Evolutionary conservation across 1,140 invertebrate genomes (phyloP).

Genomic region (Neomicropteryx cornuta): DNA sequence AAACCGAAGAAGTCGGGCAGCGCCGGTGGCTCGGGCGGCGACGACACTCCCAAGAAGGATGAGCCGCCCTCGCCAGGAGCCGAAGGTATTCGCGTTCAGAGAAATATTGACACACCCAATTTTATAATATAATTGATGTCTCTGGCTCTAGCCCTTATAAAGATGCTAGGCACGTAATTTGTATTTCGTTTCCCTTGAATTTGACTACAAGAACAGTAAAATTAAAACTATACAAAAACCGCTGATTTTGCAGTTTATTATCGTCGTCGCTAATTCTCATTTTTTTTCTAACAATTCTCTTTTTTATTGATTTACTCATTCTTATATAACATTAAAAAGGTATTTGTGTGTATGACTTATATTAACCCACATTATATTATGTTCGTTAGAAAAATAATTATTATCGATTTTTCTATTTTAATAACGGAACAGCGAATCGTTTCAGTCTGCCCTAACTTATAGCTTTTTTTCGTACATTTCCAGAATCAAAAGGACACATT

Average conservation of each 20-base stretch:
- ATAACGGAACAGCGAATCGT: too few species aligned
- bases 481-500: background rate
- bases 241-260: background rate
- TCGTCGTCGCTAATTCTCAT: too few species aligned
- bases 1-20: constrained; percentile 73
- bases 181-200: background rate
- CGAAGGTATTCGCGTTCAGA: constrained; percentile 22
- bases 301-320: too few species aligned
- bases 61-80: constrained; percentile 31
- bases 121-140: constrained; percentile 1
- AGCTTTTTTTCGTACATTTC: background rate
- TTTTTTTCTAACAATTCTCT: too few species aligned
- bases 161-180: background rate
- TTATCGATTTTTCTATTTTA: too few species aligned
- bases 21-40: constrained; percentile 25
- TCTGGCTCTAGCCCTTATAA: constrained; percentile 5
- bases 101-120: constrained; percentile 1
- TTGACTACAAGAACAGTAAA: background rate
- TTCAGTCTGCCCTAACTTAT: too few species aligned
- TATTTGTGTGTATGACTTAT: too few species aligned
- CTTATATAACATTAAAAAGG: too few species aligned
- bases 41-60: constrained; percentile 34
- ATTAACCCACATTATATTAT: too few species aligned
- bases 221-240: background rate
- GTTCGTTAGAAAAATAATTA: too few species aligned